Conservation (phyloP, 2,888 invertebrate species). For the Torymus tubicola region DNA sequence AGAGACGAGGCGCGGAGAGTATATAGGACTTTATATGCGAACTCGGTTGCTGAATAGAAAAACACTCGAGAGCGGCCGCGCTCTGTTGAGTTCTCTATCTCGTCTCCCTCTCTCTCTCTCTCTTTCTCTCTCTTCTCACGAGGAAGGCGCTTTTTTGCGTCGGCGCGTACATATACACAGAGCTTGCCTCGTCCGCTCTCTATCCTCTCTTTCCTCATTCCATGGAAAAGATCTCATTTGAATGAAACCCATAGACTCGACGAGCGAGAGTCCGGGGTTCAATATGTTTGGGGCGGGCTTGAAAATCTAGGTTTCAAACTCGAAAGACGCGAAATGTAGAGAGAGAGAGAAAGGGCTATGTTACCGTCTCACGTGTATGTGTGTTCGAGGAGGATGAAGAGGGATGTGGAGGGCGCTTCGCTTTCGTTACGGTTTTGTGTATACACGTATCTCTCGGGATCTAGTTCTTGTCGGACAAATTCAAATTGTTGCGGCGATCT, state of each 20-base stretch:
- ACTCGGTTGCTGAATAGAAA: constrained; percentile 71
- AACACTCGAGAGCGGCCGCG: constrained; percentile 67
- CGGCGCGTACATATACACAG: neutral
- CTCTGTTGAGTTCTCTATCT: too few species aligned
- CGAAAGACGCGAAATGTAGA: constrained; percentile 53
- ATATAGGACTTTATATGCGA: constrained; percentile 71
- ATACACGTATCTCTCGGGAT: constrained; percentile 50
- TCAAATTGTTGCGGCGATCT: constrained; percentile 67
- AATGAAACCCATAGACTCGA: constrained; percentile 66
- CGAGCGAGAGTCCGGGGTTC: constrained; percentile 56
- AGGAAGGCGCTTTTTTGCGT: constrained; percentile 29
- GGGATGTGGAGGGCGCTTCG: constrained; percentile 10
- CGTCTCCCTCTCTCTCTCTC: neutral
- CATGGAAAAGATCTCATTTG: constrained; percentile 69
- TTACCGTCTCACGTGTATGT: constrained; percentile 25
- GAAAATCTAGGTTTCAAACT: constrained; percentile 62
- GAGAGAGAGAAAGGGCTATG: constrained; percentile 53
- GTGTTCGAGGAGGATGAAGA: constrained; percentile 53
- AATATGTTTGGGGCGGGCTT: constrained; percentile 66
- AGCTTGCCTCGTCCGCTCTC: constrained; percentile 4
- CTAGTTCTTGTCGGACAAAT: constrained; percentile 61
- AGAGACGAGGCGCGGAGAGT: constrained; percentile 61
- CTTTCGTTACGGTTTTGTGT: constrained; percentile 39
- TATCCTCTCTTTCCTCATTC: constrained; percentile 54
- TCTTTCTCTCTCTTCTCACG: constrained; percentile 45